Evolutionary conservation across 2,888 invertebrate species (phyloP).

Genomic region (Drosophila aldrichi): DNA sequence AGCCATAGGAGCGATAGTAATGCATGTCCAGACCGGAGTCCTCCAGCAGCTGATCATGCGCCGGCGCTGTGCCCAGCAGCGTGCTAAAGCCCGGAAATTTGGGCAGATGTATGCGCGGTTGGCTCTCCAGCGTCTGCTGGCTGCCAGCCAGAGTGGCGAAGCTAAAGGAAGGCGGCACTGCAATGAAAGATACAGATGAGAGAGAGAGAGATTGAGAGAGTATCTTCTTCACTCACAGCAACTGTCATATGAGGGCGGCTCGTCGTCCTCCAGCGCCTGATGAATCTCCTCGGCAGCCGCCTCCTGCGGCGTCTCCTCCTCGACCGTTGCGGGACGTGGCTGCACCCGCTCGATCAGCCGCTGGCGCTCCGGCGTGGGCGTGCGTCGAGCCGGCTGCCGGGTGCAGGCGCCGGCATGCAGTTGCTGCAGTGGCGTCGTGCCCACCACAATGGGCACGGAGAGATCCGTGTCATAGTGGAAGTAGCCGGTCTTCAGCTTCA

Average conservation of each 20-base stretch:
- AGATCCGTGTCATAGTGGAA: constrained; percentile 81
- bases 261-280: constrained; percentile 69
- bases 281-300: constrained; percentile 48
- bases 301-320: constrained; percentile 55
- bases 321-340: constrained; percentile 49
- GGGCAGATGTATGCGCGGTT: constrained; percentile 74
- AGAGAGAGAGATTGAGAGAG: too few species aligned
- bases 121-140: constrained; percentile 69
- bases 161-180: constrained; percentile 82
- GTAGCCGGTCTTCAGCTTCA: constrained; percentile 78
- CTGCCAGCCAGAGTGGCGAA: constrained; percentile 80
- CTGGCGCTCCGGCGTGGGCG: constrained; percentile 66
- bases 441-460: constrained; percentile 77
- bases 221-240: constrained; percentile 67
- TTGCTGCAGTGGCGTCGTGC: constrained; percentile 76
- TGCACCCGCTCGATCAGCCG: constrained; percentile 64
- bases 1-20: constrained; percentile 76
- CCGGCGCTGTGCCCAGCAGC: constrained; percentile 66
- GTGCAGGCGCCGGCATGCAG: constrained; percentile 50
- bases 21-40: constrained; percentile 75
- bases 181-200: neutral
- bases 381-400: constrained; percentile 59
- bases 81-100: constrained; percentile 80
- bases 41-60: constrained; percentile 49
- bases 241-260: constrained; percentile 82